Conservation (phyloP, 2,888 invertebrate species). For the Tetragonula carbonaria region DNA sequence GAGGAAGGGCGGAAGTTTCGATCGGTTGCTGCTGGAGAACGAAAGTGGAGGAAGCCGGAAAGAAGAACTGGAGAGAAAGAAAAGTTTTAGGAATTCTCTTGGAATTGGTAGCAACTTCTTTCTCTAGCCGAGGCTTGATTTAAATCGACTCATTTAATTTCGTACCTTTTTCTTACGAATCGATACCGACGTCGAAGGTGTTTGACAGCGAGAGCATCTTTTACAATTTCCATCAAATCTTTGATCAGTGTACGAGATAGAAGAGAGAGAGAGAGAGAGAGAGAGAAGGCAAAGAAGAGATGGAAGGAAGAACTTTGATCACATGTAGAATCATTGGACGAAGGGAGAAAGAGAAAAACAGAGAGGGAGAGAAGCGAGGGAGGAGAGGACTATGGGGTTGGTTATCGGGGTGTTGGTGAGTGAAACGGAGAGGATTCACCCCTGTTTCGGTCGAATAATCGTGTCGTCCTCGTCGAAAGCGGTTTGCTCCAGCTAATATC, state of each 20-base stretch:
- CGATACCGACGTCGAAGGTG: no score
- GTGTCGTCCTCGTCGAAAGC: slow-evolving; percentile 71
- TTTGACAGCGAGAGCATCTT: neutral
- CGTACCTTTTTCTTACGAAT: no score
- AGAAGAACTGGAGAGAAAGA: neutral
- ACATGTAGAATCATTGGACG: neutral
- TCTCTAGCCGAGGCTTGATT: neutral
- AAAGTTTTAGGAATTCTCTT: neutral
- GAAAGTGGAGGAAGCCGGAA: neutral
- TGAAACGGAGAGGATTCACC: slow-evolving; percentile 65
- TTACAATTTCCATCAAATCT: neutral
- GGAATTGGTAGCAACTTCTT: neutral
- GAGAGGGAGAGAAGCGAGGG: slow-evolving; percentile 24
- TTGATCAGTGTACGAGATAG: neutral
- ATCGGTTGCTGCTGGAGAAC: neutral
- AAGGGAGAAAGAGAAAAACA: neutral
- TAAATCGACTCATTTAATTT: neutral
- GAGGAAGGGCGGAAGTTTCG: no score
- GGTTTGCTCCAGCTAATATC: slow-evolving; percentile 74
- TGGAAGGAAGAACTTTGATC: neutral
- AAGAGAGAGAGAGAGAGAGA: neutral
- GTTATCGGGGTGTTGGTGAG: slow-evolving; percentile 51
- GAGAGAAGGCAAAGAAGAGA: neutral
- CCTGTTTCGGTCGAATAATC: slow-evolving; percentile 72
- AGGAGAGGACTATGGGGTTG: slow-evolving; percentile 10